These are phyloP conservation scores for Erebia epiphron DNA, from an alignment of 2,888 invertebrate species.

Conservation along the genomic window DNA sequence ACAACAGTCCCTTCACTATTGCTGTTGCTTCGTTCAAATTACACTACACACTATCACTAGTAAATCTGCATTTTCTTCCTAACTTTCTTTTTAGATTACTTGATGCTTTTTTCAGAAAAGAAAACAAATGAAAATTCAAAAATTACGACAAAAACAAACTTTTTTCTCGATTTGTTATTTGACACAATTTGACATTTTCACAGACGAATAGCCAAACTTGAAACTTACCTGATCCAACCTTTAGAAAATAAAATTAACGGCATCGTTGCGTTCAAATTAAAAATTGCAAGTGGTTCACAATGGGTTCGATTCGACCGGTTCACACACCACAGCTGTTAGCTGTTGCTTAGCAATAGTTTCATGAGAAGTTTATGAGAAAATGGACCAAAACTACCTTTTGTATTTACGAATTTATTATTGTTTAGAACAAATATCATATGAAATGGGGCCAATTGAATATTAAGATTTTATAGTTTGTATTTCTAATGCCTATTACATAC, in stretches of 20 bases:
- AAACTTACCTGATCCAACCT: not conserved
- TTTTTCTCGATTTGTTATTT: too few species aligned
- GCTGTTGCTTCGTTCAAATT: not conserved
- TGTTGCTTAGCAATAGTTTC: slow-evolving; percentile 48
- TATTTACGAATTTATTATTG: slow-evolving; percentile 71
- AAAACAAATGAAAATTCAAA: too few species aligned
- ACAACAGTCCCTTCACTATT: not conserved
- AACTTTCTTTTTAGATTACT: not conserved
- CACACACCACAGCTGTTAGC: slow-evolving; percentile 44
- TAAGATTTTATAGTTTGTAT: slow-evolving; percentile 46
- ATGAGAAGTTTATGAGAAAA: slow-evolving; percentile 49
- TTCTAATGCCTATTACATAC: slow-evolving; percentile 73
- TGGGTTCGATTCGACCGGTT: too few species aligned
- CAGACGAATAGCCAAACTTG: not conserved
- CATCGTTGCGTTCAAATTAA: slow-evolving; percentile 6
- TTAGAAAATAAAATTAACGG: not conserved
- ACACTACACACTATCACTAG: not conserved
- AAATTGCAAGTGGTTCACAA: not conserved
- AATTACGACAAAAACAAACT: too few species aligned
- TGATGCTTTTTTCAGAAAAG: not conserved
- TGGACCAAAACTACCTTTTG: slow-evolving; percentile 72
- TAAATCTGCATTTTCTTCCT: not conserved
- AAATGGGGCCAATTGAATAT: slow-evolving; percentile 63
- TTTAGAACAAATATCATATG: slow-evolving; percentile 50
- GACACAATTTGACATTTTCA: too few species aligned